Percentiles rank a stretch among this genome's conserved stretches.
phyloP scores from a whole-genome alignment of 92 coral and sea anemone genomes.

The Galaxea fascicularis region DNA sequence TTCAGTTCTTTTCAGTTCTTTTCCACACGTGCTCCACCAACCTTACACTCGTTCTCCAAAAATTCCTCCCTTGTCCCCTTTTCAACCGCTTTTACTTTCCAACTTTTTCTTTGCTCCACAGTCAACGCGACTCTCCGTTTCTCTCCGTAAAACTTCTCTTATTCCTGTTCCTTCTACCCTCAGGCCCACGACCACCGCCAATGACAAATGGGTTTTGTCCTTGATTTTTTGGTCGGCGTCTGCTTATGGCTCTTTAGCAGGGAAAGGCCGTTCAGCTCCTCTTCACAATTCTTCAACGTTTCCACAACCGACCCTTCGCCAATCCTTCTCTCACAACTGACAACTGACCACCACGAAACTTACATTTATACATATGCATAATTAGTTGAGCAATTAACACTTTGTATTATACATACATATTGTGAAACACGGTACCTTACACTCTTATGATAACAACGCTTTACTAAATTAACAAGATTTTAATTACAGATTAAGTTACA shows the following conservation, averaged over 20 bases:
- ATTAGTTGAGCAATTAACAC: slow-evolving; percentile 6
- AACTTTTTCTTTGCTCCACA: not conserved
- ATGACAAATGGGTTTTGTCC: slow-evolving; percentile 11
- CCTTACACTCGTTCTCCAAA: not conserved
- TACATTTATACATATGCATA: slow-evolving; percentile 9
- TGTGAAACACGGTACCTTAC: slow-evolving; percentile 19
- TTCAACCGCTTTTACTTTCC: not conserved
- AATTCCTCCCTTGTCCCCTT: not conserved
- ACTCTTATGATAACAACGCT: not conserved
- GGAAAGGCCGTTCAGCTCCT: slow-evolving; percentile 7
- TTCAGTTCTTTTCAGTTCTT: no score
- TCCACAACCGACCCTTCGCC: not conserved
- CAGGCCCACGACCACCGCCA: not conserved
- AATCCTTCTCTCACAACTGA: not conserved
- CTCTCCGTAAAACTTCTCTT: not conserved
- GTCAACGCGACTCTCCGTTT: not conserved
- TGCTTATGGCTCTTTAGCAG: slow-evolving; percentile 4
- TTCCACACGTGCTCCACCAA: not conserved
- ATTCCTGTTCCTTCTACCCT: not conserved
- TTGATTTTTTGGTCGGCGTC: not conserved
- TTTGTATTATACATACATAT: slow-evolving; percentile 3
- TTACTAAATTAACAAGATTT: not conserved
- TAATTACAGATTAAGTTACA: slow-evolving; percentile 8
- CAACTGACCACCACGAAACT: not conserved
- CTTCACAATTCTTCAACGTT: not conserved